Base-by-base conservation (phyloP, 2,113 vertebrate genomes). In the Pagrus major region DNA sequence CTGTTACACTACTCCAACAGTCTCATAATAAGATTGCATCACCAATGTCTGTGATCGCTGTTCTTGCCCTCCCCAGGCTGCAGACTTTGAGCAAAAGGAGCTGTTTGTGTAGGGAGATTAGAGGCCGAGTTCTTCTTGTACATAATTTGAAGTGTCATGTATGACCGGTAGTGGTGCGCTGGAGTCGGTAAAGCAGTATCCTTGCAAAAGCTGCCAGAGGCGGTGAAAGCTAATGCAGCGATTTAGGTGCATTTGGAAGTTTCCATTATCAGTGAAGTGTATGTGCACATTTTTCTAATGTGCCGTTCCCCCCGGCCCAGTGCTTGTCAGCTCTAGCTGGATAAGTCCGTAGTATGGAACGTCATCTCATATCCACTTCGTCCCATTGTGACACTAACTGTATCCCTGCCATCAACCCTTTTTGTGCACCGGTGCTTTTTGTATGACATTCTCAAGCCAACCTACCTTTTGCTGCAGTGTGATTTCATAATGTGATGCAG, bases 191-290 rank as follows among this genome's bases (percentile, higher is more conserved):
- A 78, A 83, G 72, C 82, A 29, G 72, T 51, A 70, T 83, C 64
- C 75, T 59, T 71, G 25, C 74, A 71, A 83, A 88, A 59, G 76
- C 85, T 80, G 83, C 85, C 82, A 78, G 78, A 80, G 82, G 87
- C 77, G 1, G 31, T 75, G 58, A 69, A 82, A 84, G 67, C 84
- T 78, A 80, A 89, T 86, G 66, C 67, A 44, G 81, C 41, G 41
- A 80, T 91, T 88, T 88, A 78, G 77, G 78, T 85, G 86, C 83
- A 86, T 87, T 89, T 86, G 78, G 66, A 90, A 78, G 78, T 92
- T 90, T 80, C 82, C 82, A 64, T 85, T 87, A 80, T 80, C 80
- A 67, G 61, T 76, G 66, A 65, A 77, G 72, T 81, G 76, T 83
- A 46, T 85, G 80, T 83, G 86, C 78, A 89, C 75, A 84, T 85